Evolutionary conservation across 2,113 vertebrate genomes (phyloP), one percentile per base, ranked within the genome.

Genomic region (Desmodus rotundus): DNA sequence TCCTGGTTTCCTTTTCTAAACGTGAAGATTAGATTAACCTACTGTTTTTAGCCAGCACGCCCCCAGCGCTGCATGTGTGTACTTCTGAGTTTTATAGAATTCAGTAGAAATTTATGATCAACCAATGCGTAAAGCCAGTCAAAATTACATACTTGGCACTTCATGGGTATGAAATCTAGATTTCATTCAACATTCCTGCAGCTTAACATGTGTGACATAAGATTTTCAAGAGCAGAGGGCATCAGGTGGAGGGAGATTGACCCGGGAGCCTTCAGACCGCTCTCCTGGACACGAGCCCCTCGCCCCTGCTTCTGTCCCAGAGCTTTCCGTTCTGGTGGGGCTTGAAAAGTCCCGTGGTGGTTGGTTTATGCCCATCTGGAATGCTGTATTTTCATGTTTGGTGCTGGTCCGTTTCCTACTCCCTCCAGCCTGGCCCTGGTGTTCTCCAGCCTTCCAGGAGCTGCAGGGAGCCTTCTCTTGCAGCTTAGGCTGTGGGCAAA

Each of bases 141-240:
- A 82, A 19, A 93, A 77, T 92, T 26, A 38, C 33, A 36, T 20
- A 67, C 47, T 87, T 45, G 67, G 33, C 38, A 52, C 58, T 50
- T 84, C 31, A 70, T 81, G 65, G 82, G 58, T 94, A 84, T 22
- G 89, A 95, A 94, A 63, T 92, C 74, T 50, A 67, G 92, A 67
- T 94, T 87, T 95, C 85, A 70, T 89, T 93, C 74, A 50, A 0
- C 81, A 50, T 91, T 72, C 41, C 70, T 81, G 78, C 89, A n/a
- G 56, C 78, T 94, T 38, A 81, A 84, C 61, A 28, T 41, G 56
- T 8, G 52, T 76, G 70, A 84, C 92, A 6, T 31, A 3, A 33
- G 73, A 19, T 16, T 58, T 68, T 58, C 41, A 22, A 41, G 77
- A 82, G 93, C 22, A 17, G 31, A 74, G 95, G 73, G 82, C 26